Evolutionary conservation across 2,888 invertebrate genomes (phyloP).

Genomic region (Drosophila austrosaltans): DNA sequence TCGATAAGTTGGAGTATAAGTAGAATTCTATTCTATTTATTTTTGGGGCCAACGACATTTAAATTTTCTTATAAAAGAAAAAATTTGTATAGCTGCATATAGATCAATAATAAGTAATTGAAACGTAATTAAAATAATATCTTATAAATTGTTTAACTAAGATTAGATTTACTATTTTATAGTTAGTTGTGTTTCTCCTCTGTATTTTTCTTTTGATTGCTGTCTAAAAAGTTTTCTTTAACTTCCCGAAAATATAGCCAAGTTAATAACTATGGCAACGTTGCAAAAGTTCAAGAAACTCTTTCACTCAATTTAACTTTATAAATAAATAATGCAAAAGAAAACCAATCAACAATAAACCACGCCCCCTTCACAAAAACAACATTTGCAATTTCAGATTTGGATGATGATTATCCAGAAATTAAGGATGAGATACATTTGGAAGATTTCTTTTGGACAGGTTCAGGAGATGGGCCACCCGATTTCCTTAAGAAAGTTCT

Average conservation of each 20-base stretch:
- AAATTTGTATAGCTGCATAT: background rate
- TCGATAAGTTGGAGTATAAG: conserved; percentile 63
- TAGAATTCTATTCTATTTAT: background rate
- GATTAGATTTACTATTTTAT: no score
- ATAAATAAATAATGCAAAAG: conserved; percentile 38
- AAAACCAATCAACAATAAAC: background rate
- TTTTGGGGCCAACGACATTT: background rate
- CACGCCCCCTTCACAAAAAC: background rate
- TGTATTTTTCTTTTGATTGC: conserved; percentile 10
- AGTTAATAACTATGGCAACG: conserved; percentile 74
- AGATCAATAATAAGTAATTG: no score
- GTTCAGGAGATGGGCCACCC: conserved; percentile 91
- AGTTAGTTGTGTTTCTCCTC: no score
- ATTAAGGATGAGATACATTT: conserved; percentile 84
- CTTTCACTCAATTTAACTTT: conserved; percentile 37
- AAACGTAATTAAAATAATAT: no score
- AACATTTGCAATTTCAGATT: conserved; percentile 56
- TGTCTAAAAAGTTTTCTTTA: conserved; percentile 57
- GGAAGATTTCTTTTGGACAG: conserved; percentile 96
- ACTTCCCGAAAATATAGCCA: conserved; percentile 15
- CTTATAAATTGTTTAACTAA: no score
- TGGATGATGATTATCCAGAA: conserved; percentile 79
- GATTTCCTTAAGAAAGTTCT: conserved; percentile 83
- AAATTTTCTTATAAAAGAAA: conserved; percentile 21
- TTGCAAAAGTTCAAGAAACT: conserved; percentile 69